Base-by-base conservation (phyloP, 23 tunicate species). In the Diplosoma virens region DNA sequence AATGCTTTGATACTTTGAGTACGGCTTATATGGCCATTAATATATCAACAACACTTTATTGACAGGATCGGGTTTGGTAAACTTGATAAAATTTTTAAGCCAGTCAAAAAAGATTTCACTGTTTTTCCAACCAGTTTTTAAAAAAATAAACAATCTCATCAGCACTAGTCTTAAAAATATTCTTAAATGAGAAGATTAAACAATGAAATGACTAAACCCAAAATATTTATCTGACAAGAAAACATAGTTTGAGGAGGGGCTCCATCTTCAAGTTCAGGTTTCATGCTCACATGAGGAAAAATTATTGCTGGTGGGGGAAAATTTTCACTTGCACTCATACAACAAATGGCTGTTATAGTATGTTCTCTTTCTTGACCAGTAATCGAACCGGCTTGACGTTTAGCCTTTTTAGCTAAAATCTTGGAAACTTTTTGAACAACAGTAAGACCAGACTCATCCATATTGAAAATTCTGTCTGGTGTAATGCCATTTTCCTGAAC, bases 111-210 rank as follows among this genome's bases (percentile, higher is more conserved):
- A 75, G 11, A 75, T 75, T 3, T 75, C 80, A 68, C 50, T 21
- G 32, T 63, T 78, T 35, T 64, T 78, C 83, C 83, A 78, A 27
- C 83, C 73, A 32, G 59, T 76, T 35, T 76, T 60, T 70, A 58
- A 20, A n/a, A n/a, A n/a, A n/a, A n/a, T n/a, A n/a, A n/a, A n/a
- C n/a, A n/a, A n/a, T n/a, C n/a, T n/a, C n/a, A n/a, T n/a, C n/a
- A n/a, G n/a, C n/a, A n/a, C n/a, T n/a, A n/a, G n/a, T 59, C 67
- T 34, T 59, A 2, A n/a, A 59, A 59, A 3, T 1, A 59, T 28
- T 28, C 30, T 16, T 22, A 59, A 7, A n/a, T n/a, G n/a, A n/a
- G n/a, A n/a, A n/a, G n/a, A n/a, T 3, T 28, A 59, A 25, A 6
- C n/a, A n/a, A n/a, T n/a, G n/a, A n/a, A n/a, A n/a, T n/a, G n/a